phyloP scores from a whole-genome alignment of 92 coral and sea anemone genomes.

The Siderastrea radians region DNA sequence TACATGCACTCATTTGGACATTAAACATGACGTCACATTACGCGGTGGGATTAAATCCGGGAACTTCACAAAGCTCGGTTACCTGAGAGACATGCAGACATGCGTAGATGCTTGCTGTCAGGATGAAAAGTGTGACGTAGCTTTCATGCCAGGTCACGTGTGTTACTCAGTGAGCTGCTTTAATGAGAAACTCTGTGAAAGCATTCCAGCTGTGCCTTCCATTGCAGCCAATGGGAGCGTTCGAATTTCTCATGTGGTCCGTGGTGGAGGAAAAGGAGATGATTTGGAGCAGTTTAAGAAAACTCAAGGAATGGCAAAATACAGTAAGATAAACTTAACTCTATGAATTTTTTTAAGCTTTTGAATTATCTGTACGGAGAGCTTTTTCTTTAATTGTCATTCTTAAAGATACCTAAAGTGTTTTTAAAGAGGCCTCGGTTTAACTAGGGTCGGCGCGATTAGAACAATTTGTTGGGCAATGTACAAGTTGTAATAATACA shows the following conservation, averaged over 20 bases:
- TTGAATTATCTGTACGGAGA: neutral
- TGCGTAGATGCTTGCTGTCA: conserved; percentile 99
- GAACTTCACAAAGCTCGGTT: conserved; percentile 93
- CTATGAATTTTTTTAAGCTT: neutral
- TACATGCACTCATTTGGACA: conserved; percentile 97
- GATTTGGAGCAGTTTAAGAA: conserved; percentile 92
- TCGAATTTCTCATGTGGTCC: conserved; percentile 94
- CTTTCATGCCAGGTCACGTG: conserved; percentile 94
- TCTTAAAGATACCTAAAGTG: neutral
- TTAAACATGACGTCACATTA: conserved; percentile 91
- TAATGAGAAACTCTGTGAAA: conserved; percentile 84
- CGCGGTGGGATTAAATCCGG: conserved; percentile 97
- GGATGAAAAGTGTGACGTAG: conserved; percentile 91
- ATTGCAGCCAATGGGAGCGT: conserved; percentile 89
- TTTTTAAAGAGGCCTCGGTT: no score
- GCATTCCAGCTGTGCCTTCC: conserved; percentile 93
- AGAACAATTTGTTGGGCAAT: no score
- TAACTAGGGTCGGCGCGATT: no score
- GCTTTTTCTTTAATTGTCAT: no score
- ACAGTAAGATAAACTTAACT: conserved; percentile 24
- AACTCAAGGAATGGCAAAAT: conserved; percentile 96
- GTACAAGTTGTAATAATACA: no score
- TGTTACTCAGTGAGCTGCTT: conserved; percentile 93
- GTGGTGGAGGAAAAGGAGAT: conserved; percentile 98
- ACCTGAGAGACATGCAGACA: conserved; percentile 99